These are phyloP conservation scores for Aphelinus certus DNA, from an alignment of 1,140 invertebrate genomes.

Conservation along the genomic window DNA sequence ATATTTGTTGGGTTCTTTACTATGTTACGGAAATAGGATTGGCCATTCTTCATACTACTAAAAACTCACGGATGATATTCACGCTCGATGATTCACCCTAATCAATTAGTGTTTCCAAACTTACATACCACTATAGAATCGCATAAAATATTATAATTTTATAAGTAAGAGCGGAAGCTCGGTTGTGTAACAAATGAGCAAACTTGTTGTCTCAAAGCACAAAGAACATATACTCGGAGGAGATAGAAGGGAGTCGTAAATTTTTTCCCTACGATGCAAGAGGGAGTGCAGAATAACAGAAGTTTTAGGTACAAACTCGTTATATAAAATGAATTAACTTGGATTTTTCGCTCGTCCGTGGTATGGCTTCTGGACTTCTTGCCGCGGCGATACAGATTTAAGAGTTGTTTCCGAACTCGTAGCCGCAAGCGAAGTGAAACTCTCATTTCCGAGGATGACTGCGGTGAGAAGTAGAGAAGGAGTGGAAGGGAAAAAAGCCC, in stretches of 20 bases:
- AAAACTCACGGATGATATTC: too few relatives aligned
- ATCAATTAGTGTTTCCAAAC: too few relatives aligned
- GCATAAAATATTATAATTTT: too few relatives aligned
- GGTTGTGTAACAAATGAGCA: too few relatives aligned
- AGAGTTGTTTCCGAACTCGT: conserved; percentile 24
- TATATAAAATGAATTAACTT: conserved; percentile 25
- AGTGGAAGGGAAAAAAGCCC: background rate
- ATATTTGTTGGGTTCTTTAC: too few relatives aligned
- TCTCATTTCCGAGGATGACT: conserved; percentile 22
- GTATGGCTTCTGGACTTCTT: background rate
- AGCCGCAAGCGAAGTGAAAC: conserved; percentile 20
- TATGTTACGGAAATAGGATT: too few relatives aligned
- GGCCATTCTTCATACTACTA: too few relatives aligned
- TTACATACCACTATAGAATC: too few relatives aligned
- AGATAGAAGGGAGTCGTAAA: background rate
- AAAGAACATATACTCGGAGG: too few relatives aligned
- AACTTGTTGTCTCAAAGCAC: too few relatives aligned
- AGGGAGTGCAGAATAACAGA: background rate
- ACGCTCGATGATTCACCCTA: too few relatives aligned
- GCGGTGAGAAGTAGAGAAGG: background rate
- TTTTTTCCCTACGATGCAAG: background rate
- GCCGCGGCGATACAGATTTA: conserved; percentile 23
- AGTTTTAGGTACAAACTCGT: conserved; percentile 20
- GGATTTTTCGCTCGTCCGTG: conserved; percentile 12
- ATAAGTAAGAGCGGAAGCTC: too few relatives aligned